These are phyloP conservation scores for Thysanoteuthis rhombus DNA, from an alignment of 2,888 invertebrate species.

Conservation along the genomic window DNA sequence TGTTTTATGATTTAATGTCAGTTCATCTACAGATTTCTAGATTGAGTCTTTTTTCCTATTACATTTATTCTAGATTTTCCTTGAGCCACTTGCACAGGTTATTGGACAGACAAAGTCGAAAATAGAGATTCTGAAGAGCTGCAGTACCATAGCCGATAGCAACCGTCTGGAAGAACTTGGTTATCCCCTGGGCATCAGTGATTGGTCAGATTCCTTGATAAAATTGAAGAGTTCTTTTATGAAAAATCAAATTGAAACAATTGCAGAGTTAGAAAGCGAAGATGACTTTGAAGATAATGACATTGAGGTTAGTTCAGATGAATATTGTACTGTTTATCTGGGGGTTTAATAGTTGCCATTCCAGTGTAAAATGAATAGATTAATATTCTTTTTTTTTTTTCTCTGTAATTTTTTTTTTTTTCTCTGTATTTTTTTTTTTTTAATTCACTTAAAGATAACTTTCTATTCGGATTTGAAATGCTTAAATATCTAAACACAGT, in stretches of 20 bases:
- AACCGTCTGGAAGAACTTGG: conserved; percentile 57
- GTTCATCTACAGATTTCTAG: not conserved
- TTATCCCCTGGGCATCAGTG: conserved; percentile 57
- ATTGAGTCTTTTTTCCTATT: not conserved
- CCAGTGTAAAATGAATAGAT: too few species aligned
- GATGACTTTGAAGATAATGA: conserved; percentile 31
- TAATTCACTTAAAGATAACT: not conserved
- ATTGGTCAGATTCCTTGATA: conserved; percentile 54
- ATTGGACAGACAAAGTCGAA: conserved; percentile 62
- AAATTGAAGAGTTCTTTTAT: conserved; percentile 15
- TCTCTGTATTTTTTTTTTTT: too few species aligned
- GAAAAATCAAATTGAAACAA: conserved; percentile 14
- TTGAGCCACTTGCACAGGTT: conserved; percentile 62
- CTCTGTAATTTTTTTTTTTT: too few species aligned
- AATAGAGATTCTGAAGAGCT: conserved; percentile 48
- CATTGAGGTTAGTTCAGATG: conserved; percentile 32
- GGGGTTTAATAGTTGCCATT: too few species aligned
- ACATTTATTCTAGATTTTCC: conserved; percentile 51
- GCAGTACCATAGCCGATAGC: conserved; percentile 40
- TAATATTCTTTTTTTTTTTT: too few species aligned
- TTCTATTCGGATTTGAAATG: too few species aligned
- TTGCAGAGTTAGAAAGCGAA: conserved; percentile 37
- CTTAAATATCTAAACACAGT: too few species aligned
- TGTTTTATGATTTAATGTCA: not conserved
- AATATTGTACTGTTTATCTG: not conserved